phyloP scores from a whole-genome alignment of 2,797 vertebrate species.

The Alca torda region DNA sequence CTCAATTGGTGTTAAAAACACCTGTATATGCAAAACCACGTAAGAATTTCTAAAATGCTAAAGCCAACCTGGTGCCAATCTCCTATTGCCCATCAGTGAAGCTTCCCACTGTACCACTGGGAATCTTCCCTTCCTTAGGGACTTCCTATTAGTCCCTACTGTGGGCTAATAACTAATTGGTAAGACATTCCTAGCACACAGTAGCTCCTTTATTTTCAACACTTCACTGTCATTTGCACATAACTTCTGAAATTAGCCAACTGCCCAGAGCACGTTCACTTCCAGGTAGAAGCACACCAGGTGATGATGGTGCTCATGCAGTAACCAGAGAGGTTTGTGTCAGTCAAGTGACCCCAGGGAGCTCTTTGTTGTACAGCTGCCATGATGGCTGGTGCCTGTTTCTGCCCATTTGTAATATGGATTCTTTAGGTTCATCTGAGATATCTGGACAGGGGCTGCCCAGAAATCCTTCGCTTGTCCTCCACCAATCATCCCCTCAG shows the following conservation, averaged over 20 bases:
- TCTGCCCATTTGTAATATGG: not conserved
- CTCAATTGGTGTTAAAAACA: not conserved
- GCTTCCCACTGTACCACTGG: not conserved
- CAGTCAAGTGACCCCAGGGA: not conserved
- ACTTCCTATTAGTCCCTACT: not conserved
- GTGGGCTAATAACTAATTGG: not conserved
- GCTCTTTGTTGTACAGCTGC: not conserved
- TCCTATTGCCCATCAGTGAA: not conserved
- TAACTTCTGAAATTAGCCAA: not conserved
- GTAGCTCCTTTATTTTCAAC: not conserved
- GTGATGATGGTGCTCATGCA: not conserved
- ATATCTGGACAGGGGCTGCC: not conserved
- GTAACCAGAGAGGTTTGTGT: not conserved
- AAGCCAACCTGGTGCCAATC: not conserved
- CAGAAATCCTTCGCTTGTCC: not conserved
- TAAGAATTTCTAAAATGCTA: not conserved
- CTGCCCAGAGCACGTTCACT: not conserved
- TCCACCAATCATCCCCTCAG: not conserved
- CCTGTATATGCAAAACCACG: fast-evolving
- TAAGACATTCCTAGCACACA: not conserved
- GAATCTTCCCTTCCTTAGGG: not conserved
- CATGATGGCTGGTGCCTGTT: not conserved
- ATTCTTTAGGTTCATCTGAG: not conserved
- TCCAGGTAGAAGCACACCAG: not conserved
- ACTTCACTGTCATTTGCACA: not conserved